A percentile compares a stretch with the other conserved stretches of the same genome.
These are phyloP conservation scores for Onychomys leucogaster DNA, from an alignment of 2,797 vertebrate genomes.

Conservation along the genomic window DNA sequence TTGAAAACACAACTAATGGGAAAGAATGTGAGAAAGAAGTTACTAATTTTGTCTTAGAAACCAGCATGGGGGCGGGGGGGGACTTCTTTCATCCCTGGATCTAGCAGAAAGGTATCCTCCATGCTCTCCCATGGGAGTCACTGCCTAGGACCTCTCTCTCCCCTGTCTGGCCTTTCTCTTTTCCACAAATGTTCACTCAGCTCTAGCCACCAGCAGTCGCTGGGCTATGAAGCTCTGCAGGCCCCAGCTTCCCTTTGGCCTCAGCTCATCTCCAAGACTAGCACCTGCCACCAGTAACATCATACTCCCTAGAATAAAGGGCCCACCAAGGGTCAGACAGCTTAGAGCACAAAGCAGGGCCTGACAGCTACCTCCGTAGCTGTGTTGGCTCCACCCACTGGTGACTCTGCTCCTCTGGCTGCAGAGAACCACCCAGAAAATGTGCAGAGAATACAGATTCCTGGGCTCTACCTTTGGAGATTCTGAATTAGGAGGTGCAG, in stretches of 20 bases:
- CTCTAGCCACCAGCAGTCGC: not conserved
- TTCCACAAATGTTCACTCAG: not conserved
- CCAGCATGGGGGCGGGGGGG: no score
- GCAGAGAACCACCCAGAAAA: not conserved
- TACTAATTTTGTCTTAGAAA: not conserved
- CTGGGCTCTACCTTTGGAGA: not conserved
- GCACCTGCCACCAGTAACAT: not conserved
- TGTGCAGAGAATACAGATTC: not conserved
- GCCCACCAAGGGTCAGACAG: not conserved
- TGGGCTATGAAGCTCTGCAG: not conserved
- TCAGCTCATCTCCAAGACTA: not conserved
- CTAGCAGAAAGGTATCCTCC: not conserved
- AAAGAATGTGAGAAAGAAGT: not conserved
- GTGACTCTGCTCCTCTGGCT: not conserved
- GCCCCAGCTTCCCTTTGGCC: rapidly evolving
- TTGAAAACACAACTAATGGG: not conserved
- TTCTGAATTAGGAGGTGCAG: not conserved
- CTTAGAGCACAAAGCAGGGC: not conserved
- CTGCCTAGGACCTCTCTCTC: not conserved
- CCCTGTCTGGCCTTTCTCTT: not conserved
- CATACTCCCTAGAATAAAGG: not conserved
- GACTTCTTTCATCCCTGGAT: not conserved
- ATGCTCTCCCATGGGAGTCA: not conserved
- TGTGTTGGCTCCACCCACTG: not conserved
- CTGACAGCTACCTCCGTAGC: not conserved